phyloP scores from a whole-genome alignment of 2,113 vertebrate species.

The Andinoacara biseriatus region DNA sequence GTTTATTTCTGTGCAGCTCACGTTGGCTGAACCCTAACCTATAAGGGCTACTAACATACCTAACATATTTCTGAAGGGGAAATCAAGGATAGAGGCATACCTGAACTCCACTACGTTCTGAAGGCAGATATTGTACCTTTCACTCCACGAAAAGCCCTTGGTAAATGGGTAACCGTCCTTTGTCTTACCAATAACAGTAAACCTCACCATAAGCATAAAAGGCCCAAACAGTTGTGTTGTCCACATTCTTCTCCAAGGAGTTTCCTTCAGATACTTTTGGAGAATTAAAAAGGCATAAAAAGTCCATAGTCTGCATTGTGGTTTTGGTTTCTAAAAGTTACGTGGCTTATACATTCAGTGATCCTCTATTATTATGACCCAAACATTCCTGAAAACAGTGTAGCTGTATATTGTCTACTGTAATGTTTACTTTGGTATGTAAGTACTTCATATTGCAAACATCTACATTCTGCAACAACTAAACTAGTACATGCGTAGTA shows the following conservation, averaged over 20 bases:
- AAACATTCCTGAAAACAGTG: no score
- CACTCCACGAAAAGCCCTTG: background rate
- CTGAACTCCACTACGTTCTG: background rate
- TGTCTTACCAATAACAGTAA: background rate
- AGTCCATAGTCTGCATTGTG: background rate
- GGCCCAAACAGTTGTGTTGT: no score
- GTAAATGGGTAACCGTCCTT: background rate
- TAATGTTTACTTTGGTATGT: background rate
- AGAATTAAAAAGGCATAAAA: background rate
- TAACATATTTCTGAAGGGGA: background rate
- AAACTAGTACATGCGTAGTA: background rate
- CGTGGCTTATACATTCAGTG: background rate
- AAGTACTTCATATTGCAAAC: background rate
- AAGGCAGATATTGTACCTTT: background rate
- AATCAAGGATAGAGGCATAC: background rate
- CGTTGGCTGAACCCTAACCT: constrained; percentile 6
- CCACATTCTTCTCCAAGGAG: no score
- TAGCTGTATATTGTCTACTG: background rate
- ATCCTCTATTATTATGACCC: no score
- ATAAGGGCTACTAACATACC: background rate
- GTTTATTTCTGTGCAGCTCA: constrained; percentile 62
- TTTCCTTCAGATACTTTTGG: background rate
- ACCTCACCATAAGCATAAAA: no score
- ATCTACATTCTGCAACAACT: background rate
- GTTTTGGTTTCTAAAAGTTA: background rate